Base-by-base conservation (phyloP, 2,888 invertebrate genomes). In the Drosophila fulvimacula region DNA sequence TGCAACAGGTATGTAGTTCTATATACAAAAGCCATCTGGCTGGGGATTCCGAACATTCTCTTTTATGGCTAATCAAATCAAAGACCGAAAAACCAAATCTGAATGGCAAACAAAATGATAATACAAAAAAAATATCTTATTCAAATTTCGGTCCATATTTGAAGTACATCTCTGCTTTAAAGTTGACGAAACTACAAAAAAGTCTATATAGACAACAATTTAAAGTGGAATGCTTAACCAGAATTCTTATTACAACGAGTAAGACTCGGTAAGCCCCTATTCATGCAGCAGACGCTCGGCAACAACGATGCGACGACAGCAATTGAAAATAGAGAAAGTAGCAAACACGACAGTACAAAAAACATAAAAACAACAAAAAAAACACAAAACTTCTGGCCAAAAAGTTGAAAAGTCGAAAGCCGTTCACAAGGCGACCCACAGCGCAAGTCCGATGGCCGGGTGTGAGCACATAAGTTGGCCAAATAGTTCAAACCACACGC, bases 291-390 rank as follows among this genome's bases (percentile, higher is more conserved):
- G 36, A 51, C 58, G 64, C 63, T 44, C 39, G n/a, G 62, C 53
- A 34, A 63, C 62, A 13, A 57, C 53, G 36, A 36, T 15, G 32
- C 64, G 63, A 52, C 66, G 42, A 75, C 66, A 74, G 80, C 82
- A 86, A 85, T 87, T 86, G 85, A 79, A 87, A 86, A 41, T 32
- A 77, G 86, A 86, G 86, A 86, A 86, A 86, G 86, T 87, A 79
- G 87, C 82, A 77, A 70, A 69, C 73, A 61, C 52, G 51, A 66
- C 52, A 71, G 56, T 48, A 36, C 42, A 42, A 24, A 51, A 21
- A 15, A 6, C 69, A 53, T 41, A 48, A 46, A 19, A 63, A 62
- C 38, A 42, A 5, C 41, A 41, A 41, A 11, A 19, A 41, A 41
- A 41, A 41, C 27, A n/a, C 10, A 30, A 66, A 83, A 76, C 82